These are phyloP conservation scores for Mormoops blainvillei DNA, from an alignment of 2,113 vertebrate species.

Conservation along the genomic window DNA sequence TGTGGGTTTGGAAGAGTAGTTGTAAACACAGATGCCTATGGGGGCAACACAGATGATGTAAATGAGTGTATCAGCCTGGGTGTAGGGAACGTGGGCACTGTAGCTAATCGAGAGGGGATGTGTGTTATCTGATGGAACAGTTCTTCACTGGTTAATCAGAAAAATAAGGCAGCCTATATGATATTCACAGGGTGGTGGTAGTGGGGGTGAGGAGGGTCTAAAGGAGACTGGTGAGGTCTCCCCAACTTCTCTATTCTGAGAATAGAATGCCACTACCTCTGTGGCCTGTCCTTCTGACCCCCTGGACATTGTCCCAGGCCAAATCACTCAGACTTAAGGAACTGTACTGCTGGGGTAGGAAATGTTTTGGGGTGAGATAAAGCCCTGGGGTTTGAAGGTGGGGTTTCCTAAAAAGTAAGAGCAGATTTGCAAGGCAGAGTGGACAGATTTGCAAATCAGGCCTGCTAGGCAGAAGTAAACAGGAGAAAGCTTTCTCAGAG, in stretches of 20 bases:
- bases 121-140: neutral
- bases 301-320: neutral
- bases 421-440: constrained; percentile 12
- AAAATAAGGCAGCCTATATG: neutral
- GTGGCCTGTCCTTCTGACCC: neutral
- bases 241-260: neutral
- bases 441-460: neutral
- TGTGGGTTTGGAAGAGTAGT: neutral
- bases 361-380: neutral
- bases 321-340: neutral
- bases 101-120: neutral
- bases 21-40: neutral
- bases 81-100: neutral
- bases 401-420: neutral
- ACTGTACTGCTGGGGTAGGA: neutral
- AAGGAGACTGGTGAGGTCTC: neutral
- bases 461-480: neutral
- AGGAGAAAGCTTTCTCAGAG: neutral
- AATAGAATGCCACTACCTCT: neutral
- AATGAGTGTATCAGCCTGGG: neutral
- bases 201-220: neutral
- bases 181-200: neutral
- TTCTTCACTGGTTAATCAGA: neutral
- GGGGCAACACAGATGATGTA: neutral
- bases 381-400: neutral